Conservation (phyloP, 2,113 vertebrate genomes). For the Zapornia atra region DNA sequence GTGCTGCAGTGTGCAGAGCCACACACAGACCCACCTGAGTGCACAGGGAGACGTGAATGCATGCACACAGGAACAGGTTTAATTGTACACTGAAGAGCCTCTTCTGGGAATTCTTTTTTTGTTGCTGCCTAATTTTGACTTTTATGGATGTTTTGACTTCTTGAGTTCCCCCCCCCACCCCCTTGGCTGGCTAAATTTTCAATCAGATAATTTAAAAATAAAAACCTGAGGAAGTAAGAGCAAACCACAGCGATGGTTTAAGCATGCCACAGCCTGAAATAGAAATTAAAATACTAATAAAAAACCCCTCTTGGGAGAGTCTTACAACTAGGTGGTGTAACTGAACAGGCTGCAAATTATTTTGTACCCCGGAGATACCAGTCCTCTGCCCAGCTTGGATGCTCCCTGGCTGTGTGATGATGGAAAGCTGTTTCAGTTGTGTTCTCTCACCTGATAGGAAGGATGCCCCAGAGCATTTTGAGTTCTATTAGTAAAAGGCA, state of each 20-base stretch:
- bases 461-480: background rate
- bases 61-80: background rate
- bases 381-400: background rate
- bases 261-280: slow-evolving; percentile 13
- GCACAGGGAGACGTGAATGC: background rate
- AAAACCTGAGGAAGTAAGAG: background rate
- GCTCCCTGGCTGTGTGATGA: background rate
- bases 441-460: background rate
- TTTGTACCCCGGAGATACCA: background rate
- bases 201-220: background rate
- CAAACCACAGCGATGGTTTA: background rate
- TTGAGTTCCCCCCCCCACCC: background rate
- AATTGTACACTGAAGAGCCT: background rate
- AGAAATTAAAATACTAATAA: slow-evolving; percentile 38
- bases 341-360: background rate
- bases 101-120: background rate
- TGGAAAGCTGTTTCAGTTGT: background rate
- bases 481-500: background rate
- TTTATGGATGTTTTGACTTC: background rate
- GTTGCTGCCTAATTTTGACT: background rate
- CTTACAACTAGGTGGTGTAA: background rate
- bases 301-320: background rate
- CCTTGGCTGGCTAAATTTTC: background rate
- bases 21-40: accelerated
- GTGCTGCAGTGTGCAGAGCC: background rate